phyloP scores from a whole-genome alignment of 2,113 vertebrate genomes.

The Camelus dromedarius region DNA sequence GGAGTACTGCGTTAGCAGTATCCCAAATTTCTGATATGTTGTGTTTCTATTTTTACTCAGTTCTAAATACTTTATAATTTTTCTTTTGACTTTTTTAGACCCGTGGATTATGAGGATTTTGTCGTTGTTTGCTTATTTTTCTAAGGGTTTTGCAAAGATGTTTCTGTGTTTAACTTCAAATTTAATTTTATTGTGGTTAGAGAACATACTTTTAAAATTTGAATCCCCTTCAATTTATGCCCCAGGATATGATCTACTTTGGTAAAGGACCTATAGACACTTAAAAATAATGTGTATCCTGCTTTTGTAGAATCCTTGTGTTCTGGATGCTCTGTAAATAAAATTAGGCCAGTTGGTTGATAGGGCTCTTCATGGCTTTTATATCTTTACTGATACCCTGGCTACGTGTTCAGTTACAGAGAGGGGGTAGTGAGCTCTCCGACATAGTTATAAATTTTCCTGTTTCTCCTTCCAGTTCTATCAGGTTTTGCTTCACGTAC shows the following conservation, averaged over 20 bases:
- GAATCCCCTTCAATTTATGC: background rate
- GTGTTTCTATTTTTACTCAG: background rate
- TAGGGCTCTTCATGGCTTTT: background rate
- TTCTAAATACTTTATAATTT: constrained; percentile 1
- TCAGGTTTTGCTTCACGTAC: background rate
- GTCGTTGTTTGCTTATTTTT: background rate
- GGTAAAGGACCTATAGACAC: too few relatives aligned
- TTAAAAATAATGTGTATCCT: too few relatives aligned
- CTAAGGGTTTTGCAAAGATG: background rate
- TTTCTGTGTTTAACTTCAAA: background rate
- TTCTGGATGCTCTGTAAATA: background rate
- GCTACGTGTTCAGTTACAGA: background rate
- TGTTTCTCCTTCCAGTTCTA: too few relatives aligned
- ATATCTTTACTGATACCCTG: background rate
- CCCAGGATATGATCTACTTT: background rate
- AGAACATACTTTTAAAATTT: background rate
- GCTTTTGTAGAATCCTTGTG: background rate
- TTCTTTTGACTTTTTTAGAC: background rate
- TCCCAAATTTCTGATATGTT: too few relatives aligned
- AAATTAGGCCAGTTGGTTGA: background rate
- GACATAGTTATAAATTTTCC: too few relatives aligned
- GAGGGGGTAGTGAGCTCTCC: background rate
- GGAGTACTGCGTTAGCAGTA: too few relatives aligned
- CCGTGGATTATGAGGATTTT: background rate
- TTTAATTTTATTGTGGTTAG: background rate